A percentile compares a stretch with the other conserved stretches of the same genome.
Conservation (phyloP, 1,140 invertebrate species). For the Drosophila subpulchrella region DNA sequence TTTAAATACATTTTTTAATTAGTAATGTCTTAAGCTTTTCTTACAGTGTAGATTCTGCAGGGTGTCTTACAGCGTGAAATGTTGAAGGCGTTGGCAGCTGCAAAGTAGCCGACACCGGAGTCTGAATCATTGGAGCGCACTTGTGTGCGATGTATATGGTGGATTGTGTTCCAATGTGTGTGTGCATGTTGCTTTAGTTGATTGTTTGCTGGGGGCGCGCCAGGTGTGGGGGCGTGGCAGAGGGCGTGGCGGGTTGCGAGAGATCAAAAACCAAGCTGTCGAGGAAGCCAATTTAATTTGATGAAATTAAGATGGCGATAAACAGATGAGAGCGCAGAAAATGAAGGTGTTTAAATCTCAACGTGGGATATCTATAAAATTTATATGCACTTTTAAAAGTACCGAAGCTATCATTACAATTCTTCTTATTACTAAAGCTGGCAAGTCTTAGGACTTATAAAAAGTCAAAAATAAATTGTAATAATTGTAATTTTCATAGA, state of each 20-base stretch:
- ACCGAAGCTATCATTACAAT: not conserved
- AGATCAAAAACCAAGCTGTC: slow-evolving; percentile 23
- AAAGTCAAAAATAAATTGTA: too few relatives aligned
- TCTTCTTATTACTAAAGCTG: too few relatives aligned
- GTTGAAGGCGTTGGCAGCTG: slow-evolving; percentile 48
- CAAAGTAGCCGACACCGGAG: slow-evolving; percentile 48
- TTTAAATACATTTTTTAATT: too few relatives aligned
- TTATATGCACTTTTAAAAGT: not conserved
- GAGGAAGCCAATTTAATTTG: slow-evolving; percentile 64
- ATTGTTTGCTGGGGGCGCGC: slow-evolving; percentile 66
- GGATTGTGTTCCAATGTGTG: slow-evolving; percentile 12
- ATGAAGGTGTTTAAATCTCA: not conserved
- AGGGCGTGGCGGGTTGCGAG: not conserved
- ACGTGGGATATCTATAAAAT: not conserved
- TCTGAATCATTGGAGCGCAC: slow-evolving; percentile 31
- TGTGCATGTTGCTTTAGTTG: slow-evolving; percentile 67
- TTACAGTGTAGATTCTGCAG: slow-evolving; percentile 24
- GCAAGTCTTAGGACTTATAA: too few relatives aligned
- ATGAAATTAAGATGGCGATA: slow-evolving; percentile 68
- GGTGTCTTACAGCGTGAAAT: slow-evolving; percentile 61
- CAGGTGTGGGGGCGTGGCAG: slow-evolving; percentile 46
- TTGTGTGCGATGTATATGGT: slow-evolving; percentile 11
- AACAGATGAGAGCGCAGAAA: slow-evolving; percentile 27
- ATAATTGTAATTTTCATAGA: too few relatives aligned
- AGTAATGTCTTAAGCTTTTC: not conserved